Percentiles rank a stretch among this genome's conserved stretches.
phyloP scores from a whole-genome alignment of 2,888 invertebrate species.

The Tetragonisca angustula region DNA sequence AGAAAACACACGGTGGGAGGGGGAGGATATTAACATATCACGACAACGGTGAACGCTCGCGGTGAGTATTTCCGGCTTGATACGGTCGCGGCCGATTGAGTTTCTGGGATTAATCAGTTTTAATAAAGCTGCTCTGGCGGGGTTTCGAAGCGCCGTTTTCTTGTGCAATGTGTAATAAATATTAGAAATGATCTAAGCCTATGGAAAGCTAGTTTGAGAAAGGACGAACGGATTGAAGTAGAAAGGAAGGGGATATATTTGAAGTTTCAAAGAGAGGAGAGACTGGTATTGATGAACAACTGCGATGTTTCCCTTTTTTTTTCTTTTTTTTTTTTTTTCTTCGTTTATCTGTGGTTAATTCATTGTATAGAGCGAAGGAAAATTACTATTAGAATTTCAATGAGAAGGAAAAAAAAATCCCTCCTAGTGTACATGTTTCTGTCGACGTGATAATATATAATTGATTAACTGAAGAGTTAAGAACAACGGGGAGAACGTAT shows the following conservation, averaged over 20 bases:
- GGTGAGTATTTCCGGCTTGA: slow-evolving; percentile 72
- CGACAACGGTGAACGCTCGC: slow-evolving; percentile 40
- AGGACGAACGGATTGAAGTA: not conserved
- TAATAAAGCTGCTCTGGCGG: slow-evolving; percentile 52
- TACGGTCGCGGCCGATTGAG: slow-evolving; percentile 64
- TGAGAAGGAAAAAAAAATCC: slow-evolving; percentile 22
- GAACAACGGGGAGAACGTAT: not conserved
- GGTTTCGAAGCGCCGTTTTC: slow-evolving; percentile 69
- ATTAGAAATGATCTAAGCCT: slow-evolving; percentile 66
- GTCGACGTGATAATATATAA: slow-evolving; percentile 48
- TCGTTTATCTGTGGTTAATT: slow-evolving; percentile 38
- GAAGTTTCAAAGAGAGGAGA: slow-evolving; percentile 59
- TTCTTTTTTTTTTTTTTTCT: not conserved
- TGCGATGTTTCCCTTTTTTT: slow-evolving; percentile 8
- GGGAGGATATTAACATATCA: slow-evolving; percentile 69
- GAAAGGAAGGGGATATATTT: slow-evolving; percentile 18
- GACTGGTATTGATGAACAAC: slow-evolving; percentile 63
- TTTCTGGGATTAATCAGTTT: slow-evolving; percentile 66
- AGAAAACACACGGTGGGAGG: not conserved
- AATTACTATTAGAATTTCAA: slow-evolving; percentile 30
- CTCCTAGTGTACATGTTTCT: slow-evolving; percentile 59
- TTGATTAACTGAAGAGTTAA: slow-evolving; percentile 15
- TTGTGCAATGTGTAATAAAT: slow-evolving; percentile 78
- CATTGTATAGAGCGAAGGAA: slow-evolving; percentile 33
- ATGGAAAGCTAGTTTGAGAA: slow-evolving; percentile 1